Evolutionary conservation across 2,888 invertebrate genomes (phyloP).

Genomic region (Thecophora atra): DNA sequence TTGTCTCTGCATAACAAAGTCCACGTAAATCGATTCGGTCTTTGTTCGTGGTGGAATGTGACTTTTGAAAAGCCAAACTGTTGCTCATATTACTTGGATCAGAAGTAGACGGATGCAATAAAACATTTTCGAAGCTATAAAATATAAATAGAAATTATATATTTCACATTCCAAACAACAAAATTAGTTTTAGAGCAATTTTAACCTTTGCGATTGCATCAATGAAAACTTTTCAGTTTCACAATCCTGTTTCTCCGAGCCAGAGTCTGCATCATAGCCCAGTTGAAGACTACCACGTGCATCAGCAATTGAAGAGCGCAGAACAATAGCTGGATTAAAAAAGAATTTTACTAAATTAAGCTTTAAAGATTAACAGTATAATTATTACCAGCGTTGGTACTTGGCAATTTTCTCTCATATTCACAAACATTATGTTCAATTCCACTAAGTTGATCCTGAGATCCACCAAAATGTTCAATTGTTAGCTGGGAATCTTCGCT

Average conservation of each 20-base stretch:
- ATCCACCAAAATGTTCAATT: constrained; percentile 92
- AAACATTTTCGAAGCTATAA: constrained; percentile 66
- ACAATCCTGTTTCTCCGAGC: constrained; percentile 72
- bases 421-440: constrained; percentile 77
- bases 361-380: not conserved
- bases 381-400: constrained; percentile 59
- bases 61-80: constrained; percentile 49
- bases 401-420: constrained; percentile 65
- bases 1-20: constrained; percentile 12
- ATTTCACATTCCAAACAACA: not conserved
- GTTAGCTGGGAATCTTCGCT: constrained; percentile 90
- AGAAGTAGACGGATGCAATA: constrained; percentile 45
- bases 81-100: constrained; percentile 43
- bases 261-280: constrained; percentile 73
- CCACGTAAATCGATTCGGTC: constrained; percentile 67
- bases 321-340: constrained; percentile 73
- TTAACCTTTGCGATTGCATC: constrained; percentile 72
- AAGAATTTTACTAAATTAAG: constrained; percentile 8
- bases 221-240: constrained; percentile 70
- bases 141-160: constrained; percentile 10
- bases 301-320: constrained; percentile 80
- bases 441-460: constrained; percentile 87
- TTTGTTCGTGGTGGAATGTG: constrained; percentile 68
- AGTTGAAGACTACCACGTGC: constrained; percentile 76
- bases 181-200: not conserved